A percentile compares a stretch with the other conserved stretches of the same genome.
Evolutionary conservation across 37 sponge, comb jelly and placozoan genomes (phyloP).

Genomic region (Eunapius fragilis): DNA sequence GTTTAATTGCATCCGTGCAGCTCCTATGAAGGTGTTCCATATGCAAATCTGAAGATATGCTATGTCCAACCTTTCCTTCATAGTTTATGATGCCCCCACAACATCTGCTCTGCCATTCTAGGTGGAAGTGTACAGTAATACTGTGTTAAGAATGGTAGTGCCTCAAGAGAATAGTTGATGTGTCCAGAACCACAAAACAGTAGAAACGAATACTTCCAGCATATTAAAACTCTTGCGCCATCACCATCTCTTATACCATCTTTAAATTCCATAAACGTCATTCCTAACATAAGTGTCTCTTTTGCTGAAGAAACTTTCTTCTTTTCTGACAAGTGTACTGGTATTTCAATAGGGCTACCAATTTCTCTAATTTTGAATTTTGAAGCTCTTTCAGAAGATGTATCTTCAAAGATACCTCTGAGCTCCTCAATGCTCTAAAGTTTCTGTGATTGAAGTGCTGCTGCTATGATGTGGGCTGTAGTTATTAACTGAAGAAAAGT

Average conservation of each 20-base stretch:
- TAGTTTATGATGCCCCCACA: conserved; percentile 26
- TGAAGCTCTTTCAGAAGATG: neutral
- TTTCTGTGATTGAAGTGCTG: conserved; percentile 5
- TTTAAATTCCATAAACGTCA: conserved; percentile 27
- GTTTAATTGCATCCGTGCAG: conserved; percentile 7
- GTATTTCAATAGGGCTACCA: neutral
- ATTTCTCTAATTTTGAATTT: too few species aligned
- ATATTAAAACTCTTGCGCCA: conserved; percentile 29
- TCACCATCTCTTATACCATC: conserved; percentile 57
- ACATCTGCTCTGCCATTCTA: conserved; percentile 30
- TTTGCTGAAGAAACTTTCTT: neutral
- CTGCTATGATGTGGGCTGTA: conserved; percentile 23
- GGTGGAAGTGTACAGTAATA: conserved; percentile 25
- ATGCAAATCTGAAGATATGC: conserved; percentile 46
- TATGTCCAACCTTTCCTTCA: conserved; percentile 20
- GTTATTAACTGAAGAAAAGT: conserved; percentile 16
- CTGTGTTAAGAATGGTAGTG: conserved; percentile 15
- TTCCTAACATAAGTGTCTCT: conserved; percentile 16
- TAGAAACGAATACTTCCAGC: conserved; percentile 43
- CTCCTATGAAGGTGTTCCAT: conserved; percentile 45
- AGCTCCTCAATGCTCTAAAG: conserved; percentile 9
- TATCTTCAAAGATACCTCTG: neutral
- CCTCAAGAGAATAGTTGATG: conserved; percentile 41
- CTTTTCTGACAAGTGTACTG: neutral
- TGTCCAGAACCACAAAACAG: conserved; percentile 14